Conservation (phyloP, 2,113 vertebrate genomes). For the Tragelaphus scriptus region DNA sequence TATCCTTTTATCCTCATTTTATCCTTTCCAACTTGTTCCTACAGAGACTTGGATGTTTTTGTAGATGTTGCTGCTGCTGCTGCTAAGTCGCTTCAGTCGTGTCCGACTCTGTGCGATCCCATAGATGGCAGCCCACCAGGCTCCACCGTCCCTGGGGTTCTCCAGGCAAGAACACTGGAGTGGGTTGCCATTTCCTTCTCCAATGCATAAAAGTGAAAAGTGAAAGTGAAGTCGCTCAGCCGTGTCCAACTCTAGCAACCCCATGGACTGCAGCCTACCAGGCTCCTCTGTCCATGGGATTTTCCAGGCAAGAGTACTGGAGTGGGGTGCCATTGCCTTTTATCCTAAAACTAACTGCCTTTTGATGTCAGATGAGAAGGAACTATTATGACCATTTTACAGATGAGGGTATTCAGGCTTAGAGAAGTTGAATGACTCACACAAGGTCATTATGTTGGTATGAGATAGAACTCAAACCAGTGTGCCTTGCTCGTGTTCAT, state of each 20-base stretch:
- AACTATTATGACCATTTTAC: neutral
- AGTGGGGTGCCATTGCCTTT: neutral
- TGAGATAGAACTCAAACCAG: neutral
- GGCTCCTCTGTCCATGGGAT: no score
- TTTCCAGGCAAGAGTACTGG: no score
- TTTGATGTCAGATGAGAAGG: neutral
- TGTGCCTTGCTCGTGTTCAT: neutral
- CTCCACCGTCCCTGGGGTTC: no score
- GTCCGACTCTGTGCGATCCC: no score
- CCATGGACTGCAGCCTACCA: no score
- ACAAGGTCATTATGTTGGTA: neutral
- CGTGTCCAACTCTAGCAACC: no score
- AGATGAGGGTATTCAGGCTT: neutral
- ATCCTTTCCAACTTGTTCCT: neutral
- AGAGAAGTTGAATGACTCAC: neutral
- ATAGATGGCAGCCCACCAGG: no score
- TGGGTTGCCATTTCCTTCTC: no score
- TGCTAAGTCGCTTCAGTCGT: no score
- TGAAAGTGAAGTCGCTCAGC: no score
- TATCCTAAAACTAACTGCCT: neutral
- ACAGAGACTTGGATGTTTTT: neutral
- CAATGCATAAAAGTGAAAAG: no score
- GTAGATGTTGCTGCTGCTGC: neutral
- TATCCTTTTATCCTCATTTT: neutral
- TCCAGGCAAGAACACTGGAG: no score